A percentile compares a stretch with the other conserved stretches of the same genome.
Conservation (phyloP, 2,888 invertebrate species). For the Archips xylosteana region DNA sequence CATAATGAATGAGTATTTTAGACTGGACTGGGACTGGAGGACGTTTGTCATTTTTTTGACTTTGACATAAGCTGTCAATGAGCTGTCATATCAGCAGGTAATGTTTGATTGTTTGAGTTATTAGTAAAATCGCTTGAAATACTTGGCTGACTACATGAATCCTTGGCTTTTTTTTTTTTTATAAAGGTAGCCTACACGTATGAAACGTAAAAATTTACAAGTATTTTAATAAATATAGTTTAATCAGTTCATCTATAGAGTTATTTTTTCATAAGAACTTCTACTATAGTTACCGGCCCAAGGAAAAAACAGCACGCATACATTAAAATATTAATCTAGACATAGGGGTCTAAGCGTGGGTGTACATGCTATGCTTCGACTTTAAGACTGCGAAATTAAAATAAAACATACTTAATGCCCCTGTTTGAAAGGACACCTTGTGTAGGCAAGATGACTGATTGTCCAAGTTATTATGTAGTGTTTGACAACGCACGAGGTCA, state of each 20-base stretch:
- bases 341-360: constrained; percentile 2
- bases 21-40: too few relatives aligned
- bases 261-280: neutral
- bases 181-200: constrained; percentile 25
- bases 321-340: neutral
- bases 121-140: neutral
- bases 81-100: neutral
- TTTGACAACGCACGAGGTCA: neutral
- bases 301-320: neutral
- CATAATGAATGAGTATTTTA: neutral
- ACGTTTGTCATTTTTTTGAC: constrained; percentile 9
- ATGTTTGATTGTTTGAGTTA: neutral
- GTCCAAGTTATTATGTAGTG: neutral
- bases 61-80: neutral
- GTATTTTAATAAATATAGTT: neutral
- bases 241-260: neutral
- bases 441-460: neutral
- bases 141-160: neutral
- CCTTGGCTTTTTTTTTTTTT: constrained; percentile 7
- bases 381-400: neutral
- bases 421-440: neutral
- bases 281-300: neutral
- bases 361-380: neutral
- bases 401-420: neutral
- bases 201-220: neutral